Base-by-base conservation (phyloP, 2,888 invertebrate species). In the Erebia epiphron region DNA sequence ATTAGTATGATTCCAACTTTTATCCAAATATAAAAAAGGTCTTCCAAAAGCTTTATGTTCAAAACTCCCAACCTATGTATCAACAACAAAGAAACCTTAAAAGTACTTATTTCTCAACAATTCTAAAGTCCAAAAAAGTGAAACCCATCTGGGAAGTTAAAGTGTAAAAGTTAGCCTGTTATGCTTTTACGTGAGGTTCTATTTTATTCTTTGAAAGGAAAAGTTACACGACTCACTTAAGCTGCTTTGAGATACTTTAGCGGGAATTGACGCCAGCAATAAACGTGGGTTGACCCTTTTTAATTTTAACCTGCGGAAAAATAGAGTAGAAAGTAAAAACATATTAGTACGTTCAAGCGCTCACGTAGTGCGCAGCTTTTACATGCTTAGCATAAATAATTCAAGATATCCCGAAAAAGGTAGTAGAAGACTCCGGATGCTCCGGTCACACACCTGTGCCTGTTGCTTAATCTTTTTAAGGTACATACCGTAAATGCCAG, bases 211-310 rank as follows among this genome's bases (percentile, higher is more conserved):
- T 70, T 75, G 64, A 75, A 73, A 73, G 70, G 69, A 77, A 78
- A 76, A 77, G 80, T 83, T 69, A 68, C 72, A 73, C 73, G 75
- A 73, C 74, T 79, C 78, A 76, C 75, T 77, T 81, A 80, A 82
- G 79, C 79, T 76, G 77, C 77, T 82, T 79, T 80, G 78, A 79
- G 78, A 78, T 79, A 77, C 78, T 81, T 81, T 76, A 71, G 75
- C 68, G 69, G 69, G 71, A 70, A 75, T 71, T 65, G 65, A 68
- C 63, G 69, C 67, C 70, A 46, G 57, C 58, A 66, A 61, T 68
- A 58, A 67, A 49, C 58, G 21, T 65, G 49, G 65, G 61, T 60
- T 70, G 67, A 71, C 67, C 68, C 73, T 66, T 68, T 67, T 68
- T 63, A 69, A 72, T 70, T 73, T 69, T 61, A 79, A 79, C 72